Base-by-base conservation (phyloP, 2,888 invertebrate genomes). In the Deilephila porcellus region DNA sequence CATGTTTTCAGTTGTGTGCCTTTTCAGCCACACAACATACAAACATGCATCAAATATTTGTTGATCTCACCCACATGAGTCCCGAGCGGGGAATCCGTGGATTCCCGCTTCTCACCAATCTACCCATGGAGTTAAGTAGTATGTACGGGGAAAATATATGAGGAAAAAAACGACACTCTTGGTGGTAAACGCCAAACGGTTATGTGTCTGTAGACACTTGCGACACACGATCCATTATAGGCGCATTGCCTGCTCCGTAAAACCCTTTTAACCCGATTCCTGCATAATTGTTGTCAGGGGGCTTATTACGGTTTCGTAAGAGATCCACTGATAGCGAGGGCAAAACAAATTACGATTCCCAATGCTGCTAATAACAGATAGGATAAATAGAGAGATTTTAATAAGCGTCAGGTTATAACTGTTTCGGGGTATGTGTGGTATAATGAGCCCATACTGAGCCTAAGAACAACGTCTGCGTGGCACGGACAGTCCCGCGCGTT, bases 241-340 rank as follows among this genome's bases (percentile, higher is more conserved):
- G 56, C 56, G 7, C 56, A 56, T 56, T 56, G 19, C 56, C n/a
- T 56, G 19, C 56, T 56, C 56, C 14, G 56, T n/a, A 56, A 56
- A 56, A 56, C 56, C 56, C 56, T 56, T 56, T 56, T 56, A 56
- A n/a, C 56, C 56, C 56, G 56, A 56, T 56, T 56, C n/a, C n/a
- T 56, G n/a, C 19, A 56, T 56, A 56, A 56, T 56, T 56, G 56
- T 56, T 56, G 56, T 56, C 56, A 56, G n/a, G 56, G 56, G 56
- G 56, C 56, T 56, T 56, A 56, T n/a, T 56, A n/a, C 56, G 56
- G n/a, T 56, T 56, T 19, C 56, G 19, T 56, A 6, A 17, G 1
- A 56, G 56, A 56, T 56, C 17, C 45, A 45, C 14, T 56, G 56
- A 17, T 56, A 56, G 56, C 56, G 19, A 56, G 6, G 56, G 56